phyloP scores from a whole-genome alignment of 1,140 invertebrate species.

The Danaus plexippus region DNA sequence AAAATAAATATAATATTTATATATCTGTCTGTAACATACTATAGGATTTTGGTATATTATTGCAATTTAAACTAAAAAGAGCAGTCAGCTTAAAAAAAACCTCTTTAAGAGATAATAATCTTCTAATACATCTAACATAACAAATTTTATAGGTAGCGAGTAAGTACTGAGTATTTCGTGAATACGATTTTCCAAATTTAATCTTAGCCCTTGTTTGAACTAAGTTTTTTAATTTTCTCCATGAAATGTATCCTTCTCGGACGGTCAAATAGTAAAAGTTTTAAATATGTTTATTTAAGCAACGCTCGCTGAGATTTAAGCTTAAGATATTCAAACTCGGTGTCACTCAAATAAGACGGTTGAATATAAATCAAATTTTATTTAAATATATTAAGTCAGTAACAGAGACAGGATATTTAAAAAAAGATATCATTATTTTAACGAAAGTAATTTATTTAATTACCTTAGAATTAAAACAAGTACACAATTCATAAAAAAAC shows the following conservation, averaged over 20 bases:
- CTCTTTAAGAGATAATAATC: too few relatives aligned
- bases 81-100: too few relatives aligned
- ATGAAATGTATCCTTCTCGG: conserved; percentile 42
- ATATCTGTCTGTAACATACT: too few relatives aligned
- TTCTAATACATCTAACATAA: too few relatives aligned
- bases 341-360: conserved; percentile 29
- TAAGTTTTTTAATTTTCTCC: conserved; percentile 56
- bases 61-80: too few relatives aligned
- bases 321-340: conserved; percentile 31
- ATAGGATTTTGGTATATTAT: too few relatives aligned
- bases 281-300: conserved; percentile 43
- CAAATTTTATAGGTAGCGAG: too few relatives aligned
- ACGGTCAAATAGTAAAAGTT: conserved; percentile 46
- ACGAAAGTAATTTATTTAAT: background rate
- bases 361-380: conserved; percentile 31
- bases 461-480: conserved; percentile 1
- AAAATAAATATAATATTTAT: too few relatives aligned
- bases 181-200: conserved; percentile 13
- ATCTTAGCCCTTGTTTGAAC: conserved; percentile 36
- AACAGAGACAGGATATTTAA: background rate
- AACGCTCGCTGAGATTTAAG: conserved; percentile 27
- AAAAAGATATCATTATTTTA: too few relatives aligned
- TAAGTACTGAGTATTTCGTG: too few relatives aligned
- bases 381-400: conserved; percentile 18
- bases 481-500: too few relatives aligned